Evolutionary conservation across 2,797 vertebrate species (phyloP).

Genomic region (Thunnus albacares): DNA sequence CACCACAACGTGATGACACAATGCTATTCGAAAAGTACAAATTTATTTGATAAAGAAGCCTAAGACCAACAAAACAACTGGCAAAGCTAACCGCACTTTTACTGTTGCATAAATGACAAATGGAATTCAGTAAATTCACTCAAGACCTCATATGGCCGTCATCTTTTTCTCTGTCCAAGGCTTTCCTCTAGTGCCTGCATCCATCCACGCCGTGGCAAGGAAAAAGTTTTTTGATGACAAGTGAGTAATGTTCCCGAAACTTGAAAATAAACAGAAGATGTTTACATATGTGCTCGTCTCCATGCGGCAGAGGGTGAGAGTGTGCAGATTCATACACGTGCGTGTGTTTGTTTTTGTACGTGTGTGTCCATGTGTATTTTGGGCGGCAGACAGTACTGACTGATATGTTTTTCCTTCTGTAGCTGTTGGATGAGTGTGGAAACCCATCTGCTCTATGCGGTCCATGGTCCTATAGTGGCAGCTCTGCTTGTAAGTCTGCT

Average conservation of each 20-base stretch:
- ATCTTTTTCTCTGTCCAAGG: conserved; percentile 84
- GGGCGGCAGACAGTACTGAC: conserved; percentile 60
- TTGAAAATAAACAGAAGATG: conserved; percentile 70
- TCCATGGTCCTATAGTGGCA: conserved; percentile 97
- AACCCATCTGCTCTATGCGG: conserved; percentile 95
- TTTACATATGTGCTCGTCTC: conserved; percentile 59
- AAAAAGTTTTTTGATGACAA: conserved; percentile 97
- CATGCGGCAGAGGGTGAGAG: conserved; percentile 41
- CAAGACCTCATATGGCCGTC: conserved; percentile 64
- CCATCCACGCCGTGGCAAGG: conserved; percentile 94
- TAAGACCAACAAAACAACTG: conserved; percentile 7
- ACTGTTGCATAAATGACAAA: conserved; percentile 42
- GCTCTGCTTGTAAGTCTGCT: conserved; percentile 93
- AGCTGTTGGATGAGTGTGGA: conserved; percentile 99
- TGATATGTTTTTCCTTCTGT: conserved; percentile 68
- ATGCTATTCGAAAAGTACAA: background rate
- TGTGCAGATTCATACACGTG: conserved; percentile 9
- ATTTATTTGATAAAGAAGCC: conserved; percentile 21
- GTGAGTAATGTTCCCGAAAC: conserved; percentile 87
- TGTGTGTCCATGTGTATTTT: conserved; percentile 64
- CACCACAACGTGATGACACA: too few relatives aligned
- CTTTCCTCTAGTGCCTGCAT: conserved; percentile 95
- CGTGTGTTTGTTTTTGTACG: conserved; percentile 44
- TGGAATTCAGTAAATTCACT: conserved; percentile 47
- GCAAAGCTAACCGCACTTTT: conserved; percentile 24